A percentile compares a stretch with the other conserved stretches of the same genome.
Conservation (phyloP, 2,797 vertebrate genomes). For the Natrix natrix region DNA sequence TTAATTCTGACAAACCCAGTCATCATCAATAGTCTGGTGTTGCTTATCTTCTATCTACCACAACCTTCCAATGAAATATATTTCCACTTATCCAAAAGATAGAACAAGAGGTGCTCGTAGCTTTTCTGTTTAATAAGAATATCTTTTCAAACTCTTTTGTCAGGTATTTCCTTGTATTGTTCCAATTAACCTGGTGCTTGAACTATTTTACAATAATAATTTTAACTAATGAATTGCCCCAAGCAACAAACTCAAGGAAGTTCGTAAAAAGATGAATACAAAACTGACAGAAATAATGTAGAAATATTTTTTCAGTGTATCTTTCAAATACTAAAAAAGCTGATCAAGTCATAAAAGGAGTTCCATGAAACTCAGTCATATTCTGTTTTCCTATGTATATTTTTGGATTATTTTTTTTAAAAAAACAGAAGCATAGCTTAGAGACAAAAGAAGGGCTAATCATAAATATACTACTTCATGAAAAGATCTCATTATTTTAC, state of each 20-base stretch:
- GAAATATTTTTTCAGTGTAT: constrained; percentile 27
- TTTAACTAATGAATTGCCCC: constrained; percentile 37
- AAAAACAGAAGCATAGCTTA: constrained; percentile 47
- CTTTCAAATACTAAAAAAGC: constrained; percentile 35
- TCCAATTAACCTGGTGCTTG: constrained; percentile 19
- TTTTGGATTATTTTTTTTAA: constrained; percentile 24
- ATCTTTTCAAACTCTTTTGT: constrained; percentile 40
- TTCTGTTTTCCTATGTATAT: constrained; percentile 37
- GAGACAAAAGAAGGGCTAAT: constrained; percentile 41
- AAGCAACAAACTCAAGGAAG: constrained; percentile 24
- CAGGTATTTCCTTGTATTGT: constrained; percentile 32
- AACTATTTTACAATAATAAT: constrained; percentile 37
- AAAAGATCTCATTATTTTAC: constrained; percentile 53
- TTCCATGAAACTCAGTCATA: constrained; percentile 44
- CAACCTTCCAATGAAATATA: constrained; percentile 14
- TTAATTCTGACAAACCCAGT: neutral
- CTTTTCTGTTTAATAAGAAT: constrained; percentile 29
- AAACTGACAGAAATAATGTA: constrained; percentile 38
- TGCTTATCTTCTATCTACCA: neutral
- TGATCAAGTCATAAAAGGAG: constrained; percentile 42
- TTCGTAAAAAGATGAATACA: constrained; percentile 21
- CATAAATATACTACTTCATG: constrained; percentile 39
- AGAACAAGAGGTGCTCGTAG: constrained; percentile 36
- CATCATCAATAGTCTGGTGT: neutral
- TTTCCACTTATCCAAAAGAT: constrained; percentile 29